phyloP scores from a whole-genome alignment of 2,797 vertebrate species.

The Intellagama lesueurii region DNA sequence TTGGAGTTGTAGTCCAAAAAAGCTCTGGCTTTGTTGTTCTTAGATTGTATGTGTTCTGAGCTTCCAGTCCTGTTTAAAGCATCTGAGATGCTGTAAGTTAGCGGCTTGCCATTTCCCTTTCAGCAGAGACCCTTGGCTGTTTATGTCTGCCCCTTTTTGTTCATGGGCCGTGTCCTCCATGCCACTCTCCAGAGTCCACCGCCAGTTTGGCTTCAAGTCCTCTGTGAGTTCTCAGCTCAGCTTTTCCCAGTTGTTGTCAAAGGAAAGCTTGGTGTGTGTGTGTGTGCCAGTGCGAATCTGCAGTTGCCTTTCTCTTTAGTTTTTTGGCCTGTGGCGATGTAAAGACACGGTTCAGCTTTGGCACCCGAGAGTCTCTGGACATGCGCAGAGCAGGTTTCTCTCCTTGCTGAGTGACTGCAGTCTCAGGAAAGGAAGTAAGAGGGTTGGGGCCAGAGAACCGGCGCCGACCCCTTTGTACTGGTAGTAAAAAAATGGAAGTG shows the following conservation, averaged over 20 bases:
- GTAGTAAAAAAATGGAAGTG: no score
- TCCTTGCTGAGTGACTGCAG: not conserved
- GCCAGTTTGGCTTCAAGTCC: not conserved
- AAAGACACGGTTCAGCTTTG: not conserved
- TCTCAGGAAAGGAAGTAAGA: not conserved
- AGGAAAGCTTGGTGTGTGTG: not conserved
- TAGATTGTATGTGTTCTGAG: no score
- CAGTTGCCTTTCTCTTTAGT: not conserved
- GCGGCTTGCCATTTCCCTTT: no score
- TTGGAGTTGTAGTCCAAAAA: no score
- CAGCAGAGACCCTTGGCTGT: no score
- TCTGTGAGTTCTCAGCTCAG: not conserved
- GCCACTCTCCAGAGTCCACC: no score
- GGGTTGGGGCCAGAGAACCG: not conserved
- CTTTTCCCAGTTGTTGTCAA: not conserved
- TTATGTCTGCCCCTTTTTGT: no score
- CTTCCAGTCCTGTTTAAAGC: no score
- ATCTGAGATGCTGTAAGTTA: no score
- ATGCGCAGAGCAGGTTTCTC: not conserved
- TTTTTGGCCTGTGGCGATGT: not conserved
- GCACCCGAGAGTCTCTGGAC: not conserved
- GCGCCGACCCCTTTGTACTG: not conserved
- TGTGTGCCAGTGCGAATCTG: not conserved
- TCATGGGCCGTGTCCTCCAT: no score
- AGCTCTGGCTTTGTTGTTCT: no score